A percentile compares a stretch with the other conserved stretches of the same genome.
Evolutionary conservation across 2,113 vertebrate genomes (phyloP).

Genomic region (Tapirus terrestris): DNA sequence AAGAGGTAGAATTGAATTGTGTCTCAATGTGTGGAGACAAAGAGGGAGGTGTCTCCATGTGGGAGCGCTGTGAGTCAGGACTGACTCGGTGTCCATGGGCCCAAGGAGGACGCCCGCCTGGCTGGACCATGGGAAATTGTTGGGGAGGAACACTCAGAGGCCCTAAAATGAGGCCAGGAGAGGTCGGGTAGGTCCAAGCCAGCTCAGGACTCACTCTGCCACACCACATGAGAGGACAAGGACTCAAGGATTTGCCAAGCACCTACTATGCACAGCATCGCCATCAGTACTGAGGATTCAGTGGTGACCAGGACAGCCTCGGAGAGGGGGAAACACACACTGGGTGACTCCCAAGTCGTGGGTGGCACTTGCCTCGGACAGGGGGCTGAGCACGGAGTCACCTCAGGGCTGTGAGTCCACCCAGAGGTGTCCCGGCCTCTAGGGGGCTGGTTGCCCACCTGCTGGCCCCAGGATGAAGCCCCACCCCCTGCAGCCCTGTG

Average conservation of each 20-base stretch:
- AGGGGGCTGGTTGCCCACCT: too few relatives aligned
- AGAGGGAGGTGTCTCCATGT: neutral
- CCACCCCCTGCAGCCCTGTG: neutral
- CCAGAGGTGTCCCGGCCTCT: neutral
- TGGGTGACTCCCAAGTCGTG: neutral
- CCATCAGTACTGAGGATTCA: neutral
- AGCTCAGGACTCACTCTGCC: neutral
- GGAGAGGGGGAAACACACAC: too few relatives aligned
- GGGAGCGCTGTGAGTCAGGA: neutral
- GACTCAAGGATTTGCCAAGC: neutral
- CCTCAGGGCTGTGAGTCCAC: neutral
- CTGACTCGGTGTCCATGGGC: accelerated
- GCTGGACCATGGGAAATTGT: neutral
- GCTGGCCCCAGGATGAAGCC: neutral
- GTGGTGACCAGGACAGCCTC: neutral
- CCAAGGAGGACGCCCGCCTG: neutral
- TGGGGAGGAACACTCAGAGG: neutral
- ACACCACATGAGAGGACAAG: neutral
- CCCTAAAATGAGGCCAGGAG: neutral
- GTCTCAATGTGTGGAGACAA: neutral
- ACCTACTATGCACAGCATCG: neutral
- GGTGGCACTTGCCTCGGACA: neutral
- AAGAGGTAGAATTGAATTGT: neutral
- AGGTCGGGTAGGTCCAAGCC: neutral
- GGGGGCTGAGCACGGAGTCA: accelerated